Evolutionary conservation across 2,113 vertebrate genomes (phyloP).

Genomic region (Atlantisia rogersi): DNA sequence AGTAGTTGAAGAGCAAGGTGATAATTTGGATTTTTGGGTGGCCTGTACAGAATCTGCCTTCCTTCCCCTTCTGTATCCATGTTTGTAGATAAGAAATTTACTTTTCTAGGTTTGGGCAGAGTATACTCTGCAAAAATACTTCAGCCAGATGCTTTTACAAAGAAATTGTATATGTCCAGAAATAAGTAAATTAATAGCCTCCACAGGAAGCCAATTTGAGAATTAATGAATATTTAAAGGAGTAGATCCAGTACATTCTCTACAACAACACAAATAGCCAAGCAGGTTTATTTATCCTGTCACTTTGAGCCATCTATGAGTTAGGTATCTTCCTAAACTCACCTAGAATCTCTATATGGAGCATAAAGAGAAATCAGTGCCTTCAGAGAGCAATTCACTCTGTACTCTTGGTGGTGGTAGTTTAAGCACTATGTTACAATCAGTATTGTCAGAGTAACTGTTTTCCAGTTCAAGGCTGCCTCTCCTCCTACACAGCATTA

Average conservation of each 20-base stretch:
- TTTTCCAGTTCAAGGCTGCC: background rate
- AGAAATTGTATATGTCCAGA: background rate
- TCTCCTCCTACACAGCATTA: background rate
- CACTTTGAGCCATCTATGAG: background rate
- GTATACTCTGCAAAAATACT: background rate
- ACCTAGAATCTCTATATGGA: background rate
- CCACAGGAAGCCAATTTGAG: background rate
- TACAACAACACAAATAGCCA: background rate
- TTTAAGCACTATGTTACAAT: background rate
- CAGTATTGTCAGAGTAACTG: background rate
- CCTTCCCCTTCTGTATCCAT: background rate
- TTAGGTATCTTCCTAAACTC: background rate
- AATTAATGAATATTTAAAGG: background rate
- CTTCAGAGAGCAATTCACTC: background rate
- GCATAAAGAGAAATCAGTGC: background rate
- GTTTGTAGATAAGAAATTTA: background rate
- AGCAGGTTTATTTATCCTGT: background rate
- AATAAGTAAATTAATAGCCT: background rate
- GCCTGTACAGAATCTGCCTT: background rate
- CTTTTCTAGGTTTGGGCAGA: background rate
- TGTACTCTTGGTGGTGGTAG: background rate
- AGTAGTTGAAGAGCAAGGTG: background rate
- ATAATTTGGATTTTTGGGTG: background rate
- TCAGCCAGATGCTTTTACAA: background rate
- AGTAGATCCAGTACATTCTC: background rate